Conservation (phyloP, 2,113 vertebrate genomes). For the Cyprichromis sp. region DNA sequence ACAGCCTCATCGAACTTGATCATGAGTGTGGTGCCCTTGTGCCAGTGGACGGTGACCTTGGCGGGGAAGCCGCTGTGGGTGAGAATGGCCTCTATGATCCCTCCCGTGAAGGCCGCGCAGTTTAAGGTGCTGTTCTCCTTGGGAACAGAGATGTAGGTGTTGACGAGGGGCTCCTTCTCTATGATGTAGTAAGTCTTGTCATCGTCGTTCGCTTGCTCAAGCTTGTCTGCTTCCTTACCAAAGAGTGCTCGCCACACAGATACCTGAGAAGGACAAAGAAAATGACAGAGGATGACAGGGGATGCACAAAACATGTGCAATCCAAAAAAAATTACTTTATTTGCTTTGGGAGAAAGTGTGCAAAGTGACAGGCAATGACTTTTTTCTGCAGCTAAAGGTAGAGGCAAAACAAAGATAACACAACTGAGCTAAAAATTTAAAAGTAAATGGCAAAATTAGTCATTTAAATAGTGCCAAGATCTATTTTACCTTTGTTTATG, state of each 20-base stretch:
- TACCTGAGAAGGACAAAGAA: slow-evolving; percentile 55
- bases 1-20: slow-evolving; percentile 84
- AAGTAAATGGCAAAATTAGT: not conserved
- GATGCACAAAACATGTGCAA: not conserved
- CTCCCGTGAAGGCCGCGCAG: slow-evolving; percentile 83
- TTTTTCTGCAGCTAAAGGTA: not conserved
- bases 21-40: slow-evolving; percentile 89
- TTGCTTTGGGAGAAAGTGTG: not conserved
- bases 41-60: slow-evolving; percentile 85
- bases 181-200: slow-evolving; percentile 87
- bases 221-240: slow-evolving; percentile 83
- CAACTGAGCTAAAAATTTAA: not conserved
- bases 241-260: slow-evolving; percentile 81
- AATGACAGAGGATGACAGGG: not conserved
- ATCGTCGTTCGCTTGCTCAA: slow-evolving; percentile 86
- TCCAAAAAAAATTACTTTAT: not conserved
- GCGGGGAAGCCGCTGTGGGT: slow-evolving; percentile 81
- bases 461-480: not conserved
- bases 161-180: slow-evolving; percentile 82
- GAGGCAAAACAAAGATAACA: not conserved
- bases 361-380: not conserved
- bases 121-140: slow-evolving; percentile 86
- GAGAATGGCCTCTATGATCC: slow-evolving; percentile 80
- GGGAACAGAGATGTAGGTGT: slow-evolving; percentile 82
- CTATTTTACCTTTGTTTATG: not conserved